Base-by-base conservation (phyloP, 2,888 invertebrate genomes). In the Euplagia quadripunctaria region DNA sequence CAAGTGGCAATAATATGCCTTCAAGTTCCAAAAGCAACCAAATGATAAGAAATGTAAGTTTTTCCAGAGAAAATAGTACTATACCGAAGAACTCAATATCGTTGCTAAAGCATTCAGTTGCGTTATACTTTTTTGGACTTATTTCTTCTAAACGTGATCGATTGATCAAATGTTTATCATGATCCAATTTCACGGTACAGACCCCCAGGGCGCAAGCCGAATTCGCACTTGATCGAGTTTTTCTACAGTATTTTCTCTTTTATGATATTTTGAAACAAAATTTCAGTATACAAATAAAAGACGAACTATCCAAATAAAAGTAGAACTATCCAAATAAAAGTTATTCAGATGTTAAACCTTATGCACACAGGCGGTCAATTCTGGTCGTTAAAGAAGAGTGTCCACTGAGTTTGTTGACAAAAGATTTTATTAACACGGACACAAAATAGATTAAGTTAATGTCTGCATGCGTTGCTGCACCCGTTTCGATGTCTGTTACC, bases 131-230 rank as follows among this genome's bases (percentile, higher is more conserved):
- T 74, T 72, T 73, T 68, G 69, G 65, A 67, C 52, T 52, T 66
- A 75, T 68, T 70, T 68, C 71, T 74, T 69, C 65, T 75, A 73
- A 77, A 65, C 72, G 63, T 72, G 65, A 73, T 64, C 65, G 46
- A 46, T 68, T 68, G 41, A 49, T 65, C 64, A 61, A 73, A 69
- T 69, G 46, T 58, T 73, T 58, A 55, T 46, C 42, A 68, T 64
- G 68, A 42, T n/a, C 63, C 61, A 52, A 72, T 68, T 64, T 75
- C 70, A 72, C 70, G 72, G 70, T 67, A 67, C 41, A 66, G 65
- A 70, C 70, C 67, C 66, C 72, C 66, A 72, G 70, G 70, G 71
- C 55, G 72, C 71, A 61, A 72, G 16, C 49, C 67, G 41, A 70
- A 72, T 67, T 41, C 46, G 42, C 63, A 67, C 41, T 70, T 70